A percentile compares a stretch with the other conserved stretches of the same genome.
Evolutionary conservation across 1,140 invertebrate species (phyloP).

Genomic region (Teleopsis dalmanni): DNA sequence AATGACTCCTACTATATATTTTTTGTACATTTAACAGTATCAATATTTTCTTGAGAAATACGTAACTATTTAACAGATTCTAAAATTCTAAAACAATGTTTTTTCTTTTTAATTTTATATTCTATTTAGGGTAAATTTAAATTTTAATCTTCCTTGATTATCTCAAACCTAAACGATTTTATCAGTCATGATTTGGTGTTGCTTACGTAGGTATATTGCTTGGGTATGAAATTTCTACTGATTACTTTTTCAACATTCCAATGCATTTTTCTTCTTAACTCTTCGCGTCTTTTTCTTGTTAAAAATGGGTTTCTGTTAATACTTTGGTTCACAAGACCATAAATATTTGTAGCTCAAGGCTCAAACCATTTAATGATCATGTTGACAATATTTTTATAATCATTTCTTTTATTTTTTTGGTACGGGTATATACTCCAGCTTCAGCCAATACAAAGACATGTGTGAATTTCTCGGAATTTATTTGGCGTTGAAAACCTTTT

Average conservation of each 20-base stretch:
- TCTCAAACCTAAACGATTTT: background rate
- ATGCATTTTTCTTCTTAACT: no score
- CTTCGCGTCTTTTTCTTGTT: background rate
- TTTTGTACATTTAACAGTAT: no score
- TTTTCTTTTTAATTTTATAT: no score
- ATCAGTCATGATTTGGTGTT: background rate
- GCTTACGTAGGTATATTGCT: background rate
- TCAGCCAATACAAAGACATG: background rate
- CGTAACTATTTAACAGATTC: no score
- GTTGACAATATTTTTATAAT: conserved; percentile 4
- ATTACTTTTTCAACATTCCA: no score
- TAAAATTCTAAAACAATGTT: no score
- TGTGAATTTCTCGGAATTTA: background rate
- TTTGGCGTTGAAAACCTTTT: conserved; percentile 4
- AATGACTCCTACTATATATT: no score
- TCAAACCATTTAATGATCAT: conserved; percentile 7
- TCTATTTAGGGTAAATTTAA: background rate
- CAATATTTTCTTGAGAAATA: no score
- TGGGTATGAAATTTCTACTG: no score
- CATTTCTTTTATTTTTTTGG: background rate
- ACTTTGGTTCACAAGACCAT: background rate
- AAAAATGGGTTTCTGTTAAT: background rate
- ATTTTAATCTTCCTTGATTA: background rate
- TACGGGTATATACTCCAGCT: background rate
- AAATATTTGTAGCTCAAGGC: conserved; percentile 7